Conservation (phyloP, 2,113 vertebrate species). For the Otocyon megalotis region DNA sequence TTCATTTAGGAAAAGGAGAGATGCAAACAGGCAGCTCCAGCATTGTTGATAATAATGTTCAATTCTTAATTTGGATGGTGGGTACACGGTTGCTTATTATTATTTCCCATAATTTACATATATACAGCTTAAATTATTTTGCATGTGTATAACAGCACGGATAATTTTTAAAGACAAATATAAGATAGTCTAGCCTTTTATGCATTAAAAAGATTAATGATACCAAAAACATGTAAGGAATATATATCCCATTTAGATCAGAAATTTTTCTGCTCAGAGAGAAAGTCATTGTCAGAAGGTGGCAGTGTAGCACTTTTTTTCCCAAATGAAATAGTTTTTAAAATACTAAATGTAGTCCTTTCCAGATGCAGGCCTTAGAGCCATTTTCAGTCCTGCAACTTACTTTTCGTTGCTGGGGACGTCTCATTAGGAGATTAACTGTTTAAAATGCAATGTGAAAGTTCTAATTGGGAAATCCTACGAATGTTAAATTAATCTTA, state of each 20-base stretch:
- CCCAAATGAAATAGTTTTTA: neutral
- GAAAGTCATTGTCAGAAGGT: conserved; percentile 84
- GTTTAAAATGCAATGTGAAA: conserved; percentile 86
- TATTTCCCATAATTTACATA: neutral
- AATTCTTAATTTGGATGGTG: neutral
- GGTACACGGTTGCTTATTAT: neutral
- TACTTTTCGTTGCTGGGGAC: conserved; percentile 83
- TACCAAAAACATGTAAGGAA: neutral
- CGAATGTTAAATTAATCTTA: conserved; percentile 87
- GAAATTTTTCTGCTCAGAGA: neutral
- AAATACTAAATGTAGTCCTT: conserved; percentile 68
- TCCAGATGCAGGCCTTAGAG: conserved; percentile 85
- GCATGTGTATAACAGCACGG: neutral
- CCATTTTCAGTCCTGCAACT: conserved; percentile 80
- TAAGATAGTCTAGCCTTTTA: neutral
- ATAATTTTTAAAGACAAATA: neutral
- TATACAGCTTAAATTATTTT: neutral
- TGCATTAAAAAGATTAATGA: neutral
- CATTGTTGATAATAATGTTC: neutral
- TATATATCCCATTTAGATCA: neutral
- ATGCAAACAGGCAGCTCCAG: neutral
- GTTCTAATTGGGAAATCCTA: conserved; percentile 88
- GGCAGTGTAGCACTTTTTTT: conserved; percentile 86
- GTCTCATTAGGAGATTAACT: conserved; percentile 87
- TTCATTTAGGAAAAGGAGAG: neutral